These are phyloP conservation scores for Drosophila demipolita DNA, from an alignment of 2,888 invertebrate species.

Conservation along the genomic window DNA sequence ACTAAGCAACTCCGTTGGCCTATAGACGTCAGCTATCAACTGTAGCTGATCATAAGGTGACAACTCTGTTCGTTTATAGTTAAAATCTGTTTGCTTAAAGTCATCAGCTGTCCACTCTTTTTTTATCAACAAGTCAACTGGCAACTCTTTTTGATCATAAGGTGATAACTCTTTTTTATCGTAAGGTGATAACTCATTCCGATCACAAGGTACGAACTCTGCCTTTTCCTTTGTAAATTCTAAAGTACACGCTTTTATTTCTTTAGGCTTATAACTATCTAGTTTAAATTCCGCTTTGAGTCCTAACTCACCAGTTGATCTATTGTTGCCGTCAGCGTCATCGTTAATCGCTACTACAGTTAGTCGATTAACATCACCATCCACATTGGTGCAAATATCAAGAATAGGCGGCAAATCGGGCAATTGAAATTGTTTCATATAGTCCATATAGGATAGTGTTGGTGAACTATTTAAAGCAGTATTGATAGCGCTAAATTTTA, in stretches of 20 bases:
- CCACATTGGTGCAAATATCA: constrained; percentile 29
- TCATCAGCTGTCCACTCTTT: background rate
- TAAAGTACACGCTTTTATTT: background rate
- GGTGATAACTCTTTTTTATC: background rate
- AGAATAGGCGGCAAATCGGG: constrained; percentile 62
- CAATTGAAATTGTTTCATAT: constrained; percentile 74
- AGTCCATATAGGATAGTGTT: constrained; percentile 64
- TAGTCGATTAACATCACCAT: background rate
- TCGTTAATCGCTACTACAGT: background rate
- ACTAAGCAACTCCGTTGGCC: background rate
- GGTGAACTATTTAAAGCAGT: constrained; percentile 17
- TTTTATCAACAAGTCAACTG: background rate
- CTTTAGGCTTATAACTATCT: background rate
- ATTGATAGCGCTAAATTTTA: background rate
- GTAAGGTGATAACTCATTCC: background rate
- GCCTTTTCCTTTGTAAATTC: background rate
- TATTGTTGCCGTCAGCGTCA: background rate
- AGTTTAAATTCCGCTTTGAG: background rate
- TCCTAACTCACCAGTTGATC: background rate
- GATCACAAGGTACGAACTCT: background rate
- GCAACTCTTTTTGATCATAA: background rate
- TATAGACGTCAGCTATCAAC: background rate
- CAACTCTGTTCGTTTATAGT: background rate
- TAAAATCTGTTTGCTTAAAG: background rate
- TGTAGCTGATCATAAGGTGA: too few relatives aligned